phyloP scores from a whole-genome alignment of 2,797 vertebrate species.

The Chiloscyllium punctatum region DNA sequence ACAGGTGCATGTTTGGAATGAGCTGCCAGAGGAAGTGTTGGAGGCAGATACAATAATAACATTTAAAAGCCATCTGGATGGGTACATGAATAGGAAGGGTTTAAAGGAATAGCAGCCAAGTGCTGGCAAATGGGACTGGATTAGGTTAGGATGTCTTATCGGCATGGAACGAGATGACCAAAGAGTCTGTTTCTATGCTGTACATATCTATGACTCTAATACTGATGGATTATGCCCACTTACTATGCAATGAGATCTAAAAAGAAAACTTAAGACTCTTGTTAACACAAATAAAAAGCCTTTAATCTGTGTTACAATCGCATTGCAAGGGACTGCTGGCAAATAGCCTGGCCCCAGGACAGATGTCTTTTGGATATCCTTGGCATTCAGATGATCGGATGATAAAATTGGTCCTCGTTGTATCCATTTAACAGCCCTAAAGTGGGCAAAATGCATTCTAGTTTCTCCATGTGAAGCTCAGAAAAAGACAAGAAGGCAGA shows the following conservation, averaged over 20 bases:
- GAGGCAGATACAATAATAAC: too few relatives aligned
- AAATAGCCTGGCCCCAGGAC: not conserved
- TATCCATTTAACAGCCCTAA: not conserved
- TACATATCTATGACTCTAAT: not conserved
- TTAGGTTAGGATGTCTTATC: too few relatives aligned
- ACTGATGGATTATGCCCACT: not conserved
- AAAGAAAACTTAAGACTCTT: not conserved
- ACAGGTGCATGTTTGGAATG: too few relatives aligned
- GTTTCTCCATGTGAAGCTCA: not conserved
- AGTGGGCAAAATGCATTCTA: too few relatives aligned
- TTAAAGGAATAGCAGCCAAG: too few relatives aligned
- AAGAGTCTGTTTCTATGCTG: too few relatives aligned
- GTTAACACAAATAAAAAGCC: rapidly evolving
- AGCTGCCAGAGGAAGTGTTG: too few relatives aligned
- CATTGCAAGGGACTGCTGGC: not conserved
- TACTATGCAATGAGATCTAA: not conserved
- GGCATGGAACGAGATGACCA: too few relatives aligned
- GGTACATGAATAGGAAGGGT: too few relatives aligned
- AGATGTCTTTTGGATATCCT: not conserved
- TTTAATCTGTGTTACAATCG: not conserved
- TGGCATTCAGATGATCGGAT: not conserved
- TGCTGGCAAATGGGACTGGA: too few relatives aligned
- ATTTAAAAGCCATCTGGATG: too few relatives aligned
- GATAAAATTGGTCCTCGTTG: not conserved
- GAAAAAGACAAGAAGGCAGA: not conserved